phyloP scores from a whole-genome alignment of 2,113 vertebrate species.

The Tachysurus vachellii region DNA sequence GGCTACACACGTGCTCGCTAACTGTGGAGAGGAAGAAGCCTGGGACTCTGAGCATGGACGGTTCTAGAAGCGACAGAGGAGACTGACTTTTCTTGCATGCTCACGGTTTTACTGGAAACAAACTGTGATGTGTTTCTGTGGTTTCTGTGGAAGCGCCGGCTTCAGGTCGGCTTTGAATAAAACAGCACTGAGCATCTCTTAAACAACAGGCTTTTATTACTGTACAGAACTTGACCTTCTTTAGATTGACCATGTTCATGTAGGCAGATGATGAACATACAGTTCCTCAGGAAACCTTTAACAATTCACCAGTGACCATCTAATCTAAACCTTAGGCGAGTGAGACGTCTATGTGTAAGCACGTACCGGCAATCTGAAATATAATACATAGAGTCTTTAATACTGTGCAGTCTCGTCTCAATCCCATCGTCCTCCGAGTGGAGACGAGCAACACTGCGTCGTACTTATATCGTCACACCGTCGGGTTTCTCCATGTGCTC shows the following conservation, averaged over 20 bases:
- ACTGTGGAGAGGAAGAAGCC: slow-evolving; percentile 5
- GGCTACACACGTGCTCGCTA: slow-evolving; percentile 16
- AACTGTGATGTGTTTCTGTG: slow-evolving; percentile 44
- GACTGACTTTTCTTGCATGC: slow-evolving; percentile 41
- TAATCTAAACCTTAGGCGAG: not conserved
- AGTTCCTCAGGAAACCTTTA: not conserved
- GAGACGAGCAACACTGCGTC: not conserved
- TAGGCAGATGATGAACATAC: not conserved
- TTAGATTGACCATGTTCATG: not conserved
- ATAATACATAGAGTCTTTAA: not conserved
- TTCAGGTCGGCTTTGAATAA: slow-evolving; percentile 47
- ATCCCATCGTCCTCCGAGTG: not conserved
- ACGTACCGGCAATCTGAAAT: not conserved
- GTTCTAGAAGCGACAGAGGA: not conserved
- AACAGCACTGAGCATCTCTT: slow-evolving; percentile 31
- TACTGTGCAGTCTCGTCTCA: not conserved
- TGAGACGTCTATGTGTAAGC: not conserved
- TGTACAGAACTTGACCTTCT: not conserved
- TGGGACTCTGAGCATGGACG: slow-evolving; percentile 4
- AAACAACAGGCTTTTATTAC: not conserved
- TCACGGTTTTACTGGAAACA: slow-evolving; percentile 7
- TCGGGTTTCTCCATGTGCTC: not conserved
- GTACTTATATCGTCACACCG: not conserved
- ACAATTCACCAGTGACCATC: not conserved
- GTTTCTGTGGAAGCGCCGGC: slow-evolving; percentile 15